Evolutionary conservation across 2,113 vertebrate species (phyloP).

Genomic region (Pimephales promelas): DNA sequence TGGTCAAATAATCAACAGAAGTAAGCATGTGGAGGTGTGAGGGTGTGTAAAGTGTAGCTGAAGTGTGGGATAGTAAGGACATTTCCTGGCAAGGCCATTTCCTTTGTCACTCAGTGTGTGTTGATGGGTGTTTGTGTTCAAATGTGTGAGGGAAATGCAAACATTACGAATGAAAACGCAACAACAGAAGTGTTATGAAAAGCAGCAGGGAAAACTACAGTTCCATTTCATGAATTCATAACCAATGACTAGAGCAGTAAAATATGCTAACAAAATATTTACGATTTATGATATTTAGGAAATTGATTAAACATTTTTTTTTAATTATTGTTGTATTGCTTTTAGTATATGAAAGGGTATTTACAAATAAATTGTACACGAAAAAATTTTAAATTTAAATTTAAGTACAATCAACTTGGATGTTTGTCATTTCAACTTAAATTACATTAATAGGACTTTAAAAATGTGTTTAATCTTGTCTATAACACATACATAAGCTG

Average conservation of each 20-base stretch:
- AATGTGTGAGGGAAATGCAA: not conserved
- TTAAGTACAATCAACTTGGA: too few species aligned
- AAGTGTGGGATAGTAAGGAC: not conserved
- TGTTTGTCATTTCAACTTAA: too few species aligned
- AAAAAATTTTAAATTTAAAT: too few species aligned
- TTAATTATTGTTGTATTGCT: too few species aligned
- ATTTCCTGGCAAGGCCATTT: not conserved
- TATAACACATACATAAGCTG: too few species aligned
- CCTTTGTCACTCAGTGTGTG: slow-evolving; percentile 1
- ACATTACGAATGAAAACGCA: not conserved
- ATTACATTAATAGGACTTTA: too few species aligned
- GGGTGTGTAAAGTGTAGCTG: not conserved
- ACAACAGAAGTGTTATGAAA: not conserved
- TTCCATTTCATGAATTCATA: not conserved
- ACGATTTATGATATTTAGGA: too few species aligned
- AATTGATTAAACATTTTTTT: too few species aligned
- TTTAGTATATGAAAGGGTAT: too few species aligned
- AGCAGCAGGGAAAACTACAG: not conserved
- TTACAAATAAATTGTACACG: too few species aligned
- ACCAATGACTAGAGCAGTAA: not conserved
- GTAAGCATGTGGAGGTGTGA: not conserved
- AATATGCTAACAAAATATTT: not conserved
- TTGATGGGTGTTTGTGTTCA: slow-evolving; percentile 2
- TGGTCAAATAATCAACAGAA: not conserved
- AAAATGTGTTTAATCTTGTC: too few species aligned